These are phyloP conservation scores for Kuschelorhynchus macadamiae DNA, from an alignment of 2,888 invertebrate species.

Conservation along the genomic window DNA sequence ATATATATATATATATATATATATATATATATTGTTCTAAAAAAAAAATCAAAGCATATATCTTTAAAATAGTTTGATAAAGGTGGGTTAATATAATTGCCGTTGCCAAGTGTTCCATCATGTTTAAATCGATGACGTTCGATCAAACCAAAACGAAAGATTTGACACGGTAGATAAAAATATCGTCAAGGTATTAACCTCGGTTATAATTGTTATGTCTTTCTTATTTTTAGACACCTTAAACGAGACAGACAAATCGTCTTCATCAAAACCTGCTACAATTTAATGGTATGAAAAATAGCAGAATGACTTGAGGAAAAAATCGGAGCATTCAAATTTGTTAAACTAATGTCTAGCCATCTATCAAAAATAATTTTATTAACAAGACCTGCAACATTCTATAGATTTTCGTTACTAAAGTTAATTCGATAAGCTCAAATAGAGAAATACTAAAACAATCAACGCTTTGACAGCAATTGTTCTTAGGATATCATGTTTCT, in stretches of 20 bases:
- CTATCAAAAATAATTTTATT: too few species aligned
- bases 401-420: too few species aligned
- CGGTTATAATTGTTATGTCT: constrained; percentile 52
- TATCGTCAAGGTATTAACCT: constrained; percentile 55
- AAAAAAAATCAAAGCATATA: not conserved
- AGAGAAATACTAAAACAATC: not conserved
- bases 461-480: too few species aligned
- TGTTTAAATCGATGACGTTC: constrained; percentile 43
- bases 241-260: constrained; percentile 40
- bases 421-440: too few species aligned
- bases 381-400: too few species aligned
- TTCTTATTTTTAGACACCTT: constrained; percentile 48
- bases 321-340: too few species aligned
- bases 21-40: too few species aligned
- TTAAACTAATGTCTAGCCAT: too few species aligned
- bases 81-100: not conserved
- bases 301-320: too few species aligned
- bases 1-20: too few species aligned
- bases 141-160: constrained; percentile 36
- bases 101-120: constrained; percentile 13
- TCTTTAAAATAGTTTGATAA: not conserved
- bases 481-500: too few species aligned
- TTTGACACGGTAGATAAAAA: constrained; percentile 51
- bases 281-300: not conserved
- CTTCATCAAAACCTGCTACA: constrained; percentile 43